Conservation (phyloP, 2,113 vertebrate species). For the Sylvicapra grimmia region DNA sequence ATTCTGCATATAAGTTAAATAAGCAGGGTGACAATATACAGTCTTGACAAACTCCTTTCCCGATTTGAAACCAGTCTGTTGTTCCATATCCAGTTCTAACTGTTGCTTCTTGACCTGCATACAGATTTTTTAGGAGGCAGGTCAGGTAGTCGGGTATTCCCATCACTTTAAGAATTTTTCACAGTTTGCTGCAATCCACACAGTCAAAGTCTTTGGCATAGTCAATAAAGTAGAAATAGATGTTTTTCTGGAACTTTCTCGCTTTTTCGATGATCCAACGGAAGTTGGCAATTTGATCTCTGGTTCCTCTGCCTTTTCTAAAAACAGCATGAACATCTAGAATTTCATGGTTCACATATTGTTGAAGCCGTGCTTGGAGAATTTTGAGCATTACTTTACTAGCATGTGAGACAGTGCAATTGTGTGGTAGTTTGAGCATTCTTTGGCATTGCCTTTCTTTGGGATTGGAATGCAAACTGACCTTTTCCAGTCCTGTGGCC, state of each 20-base stretch:
- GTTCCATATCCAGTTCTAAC: neutral
- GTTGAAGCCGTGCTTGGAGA: neutral
- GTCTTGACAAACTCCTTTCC: neutral
- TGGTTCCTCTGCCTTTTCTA: neutral
- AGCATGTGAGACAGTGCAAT: neutral
- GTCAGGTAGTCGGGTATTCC: neutral
- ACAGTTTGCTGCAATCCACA: neutral
- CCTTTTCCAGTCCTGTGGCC: neutral
- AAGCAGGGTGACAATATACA: neutral
- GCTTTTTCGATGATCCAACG: neutral
- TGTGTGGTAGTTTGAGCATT: neutral
- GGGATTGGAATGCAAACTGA: neutral
- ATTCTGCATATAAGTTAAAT: neutral
- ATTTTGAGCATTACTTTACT: neutral
- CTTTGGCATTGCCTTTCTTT: neutral
- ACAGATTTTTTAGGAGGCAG: neutral
- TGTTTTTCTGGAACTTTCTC: neutral
- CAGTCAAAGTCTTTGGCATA: neutral
- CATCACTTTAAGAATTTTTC: neutral
- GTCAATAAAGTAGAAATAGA: neutral
- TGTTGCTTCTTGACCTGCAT: neutral
- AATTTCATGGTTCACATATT: neutral
- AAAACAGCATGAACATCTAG: neutral
- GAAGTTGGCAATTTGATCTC: neutral
- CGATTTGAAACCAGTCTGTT: neutral